phyloP scores from a whole-genome alignment of 1,140 invertebrate genomes.

The Heliconius eleuchia region DNA sequence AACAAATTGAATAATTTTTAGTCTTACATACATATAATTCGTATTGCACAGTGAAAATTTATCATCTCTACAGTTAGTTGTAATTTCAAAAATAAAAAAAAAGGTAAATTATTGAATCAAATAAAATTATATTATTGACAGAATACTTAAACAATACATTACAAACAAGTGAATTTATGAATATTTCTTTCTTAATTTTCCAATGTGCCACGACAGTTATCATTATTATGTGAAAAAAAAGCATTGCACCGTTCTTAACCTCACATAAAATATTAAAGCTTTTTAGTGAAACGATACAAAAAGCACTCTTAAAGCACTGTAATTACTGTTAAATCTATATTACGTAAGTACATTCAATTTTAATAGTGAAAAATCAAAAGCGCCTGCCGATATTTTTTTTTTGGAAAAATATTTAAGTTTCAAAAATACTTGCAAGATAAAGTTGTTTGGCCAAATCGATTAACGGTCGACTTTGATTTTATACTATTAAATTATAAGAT shows the following conservation, averaged over 20 bases:
- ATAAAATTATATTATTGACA: not conserved
- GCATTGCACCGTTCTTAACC: not conserved
- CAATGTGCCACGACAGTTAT: not conserved
- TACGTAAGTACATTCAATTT: not conserved
- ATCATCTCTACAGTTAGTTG: not conserved
- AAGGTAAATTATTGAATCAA: not conserved
- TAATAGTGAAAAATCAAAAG: not conserved
- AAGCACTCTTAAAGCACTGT: constrained; percentile 2
- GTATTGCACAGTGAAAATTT: not conserved
- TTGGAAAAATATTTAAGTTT: not conserved
- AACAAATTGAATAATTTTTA: not conserved
- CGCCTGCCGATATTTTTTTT: not conserved
- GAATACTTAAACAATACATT: not conserved
- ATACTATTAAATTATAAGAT: not conserved
- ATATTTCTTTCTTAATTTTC: not conserved
- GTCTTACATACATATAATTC: not conserved
- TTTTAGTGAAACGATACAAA: not conserved
- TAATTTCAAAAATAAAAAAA: not conserved
- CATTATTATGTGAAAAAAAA: not conserved
- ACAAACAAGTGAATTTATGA: not conserved
- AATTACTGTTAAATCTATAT: not conserved
- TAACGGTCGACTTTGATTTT: not conserved
- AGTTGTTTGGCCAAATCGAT: not conserved
- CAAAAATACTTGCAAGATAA: not conserved
- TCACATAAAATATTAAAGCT: constrained; percentile 8